Evolutionary conservation across 1,140 invertebrate genomes (phyloP).

Genomic region (Drosophila rufa): DNA sequence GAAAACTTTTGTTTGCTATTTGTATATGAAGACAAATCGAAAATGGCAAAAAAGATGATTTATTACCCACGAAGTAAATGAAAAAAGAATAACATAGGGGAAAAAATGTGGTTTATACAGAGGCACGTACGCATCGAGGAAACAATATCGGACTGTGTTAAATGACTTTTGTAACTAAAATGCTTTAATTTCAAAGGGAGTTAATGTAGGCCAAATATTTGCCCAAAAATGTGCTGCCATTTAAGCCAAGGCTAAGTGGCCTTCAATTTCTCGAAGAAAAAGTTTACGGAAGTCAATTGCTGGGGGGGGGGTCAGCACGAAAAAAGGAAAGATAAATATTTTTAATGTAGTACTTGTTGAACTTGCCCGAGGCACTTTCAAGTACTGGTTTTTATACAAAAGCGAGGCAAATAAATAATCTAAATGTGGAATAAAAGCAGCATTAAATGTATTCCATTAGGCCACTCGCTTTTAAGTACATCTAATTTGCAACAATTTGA

Average conservation of each 20-base stretch:
- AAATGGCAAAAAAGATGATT: slow-evolving; percentile 58
- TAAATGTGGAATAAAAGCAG: slow-evolving; percentile 30
- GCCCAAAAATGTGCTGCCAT: not conserved
- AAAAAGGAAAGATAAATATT: slow-evolving; percentile 35
- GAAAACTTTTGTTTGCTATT: slow-evolving; percentile 50
- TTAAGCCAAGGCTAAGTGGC: slow-evolving; percentile 3
- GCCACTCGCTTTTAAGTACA: slow-evolving; percentile 49
- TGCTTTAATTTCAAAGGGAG: slow-evolving; percentile 26
- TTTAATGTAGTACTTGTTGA: slow-evolving; percentile 44
- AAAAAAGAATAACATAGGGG: slow-evolving; percentile 21
- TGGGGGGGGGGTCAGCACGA: not conserved
- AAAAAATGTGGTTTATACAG: slow-evolving; percentile 50
- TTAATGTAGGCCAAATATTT: slow-evolving; percentile 29
- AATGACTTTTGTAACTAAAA: slow-evolving; percentile 5
- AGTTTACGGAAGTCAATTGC: slow-evolving; percentile 38
- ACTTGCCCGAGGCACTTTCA: not conserved
- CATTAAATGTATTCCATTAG: slow-evolving; percentile 58
- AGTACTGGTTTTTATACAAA: not conserved
- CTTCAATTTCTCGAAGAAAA: slow-evolving; percentile 2
- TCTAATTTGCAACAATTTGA: slow-evolving; percentile 65
- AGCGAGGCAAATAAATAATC: slow-evolving; percentile 30
- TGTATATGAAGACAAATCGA: slow-evolving; percentile 57
- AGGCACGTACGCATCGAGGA: slow-evolving; percentile 39
- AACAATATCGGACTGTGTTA: slow-evolving; percentile 31
- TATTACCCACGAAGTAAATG: slow-evolving; percentile 37